A percentile compares a stretch with the other conserved stretches of the same genome.
These are phyloP conservation scores for Hirtodrosophila trivittata DNA, from an alignment of 2,888 invertebrate species.

Conservation along the genomic window DNA sequence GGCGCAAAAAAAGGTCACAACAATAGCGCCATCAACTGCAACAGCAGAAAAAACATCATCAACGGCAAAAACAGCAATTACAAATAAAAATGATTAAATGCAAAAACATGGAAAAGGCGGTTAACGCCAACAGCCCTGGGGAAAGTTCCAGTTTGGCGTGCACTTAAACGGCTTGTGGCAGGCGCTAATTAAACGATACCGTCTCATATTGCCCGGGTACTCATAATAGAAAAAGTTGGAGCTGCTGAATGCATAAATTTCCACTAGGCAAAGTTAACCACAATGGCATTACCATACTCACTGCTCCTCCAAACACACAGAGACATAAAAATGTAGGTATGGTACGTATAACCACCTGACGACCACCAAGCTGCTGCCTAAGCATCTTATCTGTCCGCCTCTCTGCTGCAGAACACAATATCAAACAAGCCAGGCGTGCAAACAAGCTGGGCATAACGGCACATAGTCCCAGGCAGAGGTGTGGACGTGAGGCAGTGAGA, in stretches of 20 bases:
- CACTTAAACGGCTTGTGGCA: slow-evolving; percentile 46
- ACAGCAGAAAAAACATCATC: slow-evolving; percentile 23
- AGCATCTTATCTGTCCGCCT: slow-evolving; percentile 66
- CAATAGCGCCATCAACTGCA: slow-evolving; percentile 58
- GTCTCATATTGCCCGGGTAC: slow-evolving; percentile 27
- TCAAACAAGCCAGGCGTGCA: slow-evolving; percentile 63
- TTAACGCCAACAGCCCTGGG: slow-evolving; percentile 26
- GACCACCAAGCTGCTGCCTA: slow-evolving; percentile 46
- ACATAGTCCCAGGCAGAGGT: neutral
- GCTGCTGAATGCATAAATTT: slow-evolving; percentile 66
- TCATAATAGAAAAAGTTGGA: slow-evolving; percentile 63
- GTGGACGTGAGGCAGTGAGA: neutral
- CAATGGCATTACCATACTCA: slow-evolving; percentile 35
- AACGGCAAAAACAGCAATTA: slow-evolving; percentile 21
- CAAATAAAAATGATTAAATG: slow-evolving; percentile 63
- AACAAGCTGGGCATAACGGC: slow-evolving; percentile 49
- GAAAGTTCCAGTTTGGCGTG: slow-evolving; percentile 35
- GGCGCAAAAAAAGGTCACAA: slow-evolving; percentile 65
- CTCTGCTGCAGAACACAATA: slow-evolving; percentile 56
- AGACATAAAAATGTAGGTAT: neutral
- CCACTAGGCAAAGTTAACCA: slow-evolving; percentile 50
- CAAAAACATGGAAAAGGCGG: slow-evolving; percentile 64
- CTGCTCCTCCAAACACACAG: neutral
- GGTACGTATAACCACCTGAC: slow-evolving; percentile 29
- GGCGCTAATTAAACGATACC: slow-evolving; percentile 69